These are phyloP conservation scores for Oophaga pumilio DNA, from an alignment of 2,113 vertebrate genomes.

Conservation along the genomic window DNA sequence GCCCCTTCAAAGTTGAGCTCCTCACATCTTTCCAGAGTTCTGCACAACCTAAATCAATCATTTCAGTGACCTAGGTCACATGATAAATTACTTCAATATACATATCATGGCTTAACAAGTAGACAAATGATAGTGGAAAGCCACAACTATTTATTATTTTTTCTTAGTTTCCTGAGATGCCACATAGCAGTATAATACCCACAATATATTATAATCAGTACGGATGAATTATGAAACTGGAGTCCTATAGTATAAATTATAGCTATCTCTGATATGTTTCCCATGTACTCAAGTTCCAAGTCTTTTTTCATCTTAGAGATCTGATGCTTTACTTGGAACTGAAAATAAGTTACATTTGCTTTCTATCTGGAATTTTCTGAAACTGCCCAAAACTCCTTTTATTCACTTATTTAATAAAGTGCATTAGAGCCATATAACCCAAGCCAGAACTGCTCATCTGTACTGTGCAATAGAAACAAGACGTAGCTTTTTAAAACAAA, in stretches of 20 bases:
- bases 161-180: background rate
- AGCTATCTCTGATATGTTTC: background rate
- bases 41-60: conserved; percentile 44
- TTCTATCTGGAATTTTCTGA: background rate
- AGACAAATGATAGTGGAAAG: conserved; percentile 19
- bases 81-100: conserved; percentile 31
- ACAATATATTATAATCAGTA: background rate
- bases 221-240: background rate
- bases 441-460: background rate
- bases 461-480: background rate
- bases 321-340: background rate
- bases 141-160: conserved; percentile 30
- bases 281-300: background rate
- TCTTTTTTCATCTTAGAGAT: background rate
- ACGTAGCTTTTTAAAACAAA: background rate
- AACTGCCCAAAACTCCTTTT: background rate
- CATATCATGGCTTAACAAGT: conserved; percentile 42
- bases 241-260: background rate
- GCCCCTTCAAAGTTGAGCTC: conserved; percentile 50
- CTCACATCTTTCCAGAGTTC: conserved; percentile 32
- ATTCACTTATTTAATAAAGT: background rate
- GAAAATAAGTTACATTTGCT: background rate
- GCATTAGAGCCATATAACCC: background rate
- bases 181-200: background rate
- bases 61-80: conserved; percentile 13